Evolutionary conservation across 2,113 vertebrate species (phyloP), one percentile per base, ranked within the genome.

Genomic region (Formicarius rufipectus): DNA sequence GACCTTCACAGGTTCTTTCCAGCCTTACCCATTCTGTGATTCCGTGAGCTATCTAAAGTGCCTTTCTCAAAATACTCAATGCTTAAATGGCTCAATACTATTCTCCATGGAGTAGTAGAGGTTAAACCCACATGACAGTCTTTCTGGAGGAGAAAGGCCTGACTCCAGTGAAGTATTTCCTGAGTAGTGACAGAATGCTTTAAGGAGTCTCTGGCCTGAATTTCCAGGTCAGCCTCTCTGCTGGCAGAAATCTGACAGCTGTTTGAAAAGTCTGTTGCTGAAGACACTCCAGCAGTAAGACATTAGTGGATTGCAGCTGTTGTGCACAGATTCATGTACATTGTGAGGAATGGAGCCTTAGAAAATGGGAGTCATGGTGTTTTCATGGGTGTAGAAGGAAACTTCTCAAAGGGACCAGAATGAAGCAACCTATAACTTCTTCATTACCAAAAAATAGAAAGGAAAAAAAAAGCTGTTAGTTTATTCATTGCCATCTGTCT

Each of bases 221-320:
- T 60, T 31, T 90, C 50, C 23, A 67, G 50, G 53, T 80, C 6
- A 5, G 31, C 10, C 58, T 50, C 39, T 87, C 73, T 89, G 35
- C 42, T 86, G 53, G 27, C 4, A 4, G 66, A 75, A 89, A 45
- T 76, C 50, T 49, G 55, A 23, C 28, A 89, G 47, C 47, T 92
- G 31, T 86, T 94, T 83, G 64, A 75, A 80, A 83, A 95, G 60
- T 88, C 91, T 97, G 91, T 86, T 90, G 53, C 76, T 90, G 67
- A 95, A 95, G 93, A 71, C 91, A 89, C 10, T 84, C 66, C 49
- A 74, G 81, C 55, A 74, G 24, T 45, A 63, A 84, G 73, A 35
- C 67, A 24, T 83, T 55, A 59, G 64, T 30, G 76, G 74, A 42
- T 13, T 91, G 64, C 75, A 89, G 85, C 47, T 94, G 55, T 62